Conservation (phyloP, 2,888 invertebrate genomes). For the Acleris laterana region DNA sequence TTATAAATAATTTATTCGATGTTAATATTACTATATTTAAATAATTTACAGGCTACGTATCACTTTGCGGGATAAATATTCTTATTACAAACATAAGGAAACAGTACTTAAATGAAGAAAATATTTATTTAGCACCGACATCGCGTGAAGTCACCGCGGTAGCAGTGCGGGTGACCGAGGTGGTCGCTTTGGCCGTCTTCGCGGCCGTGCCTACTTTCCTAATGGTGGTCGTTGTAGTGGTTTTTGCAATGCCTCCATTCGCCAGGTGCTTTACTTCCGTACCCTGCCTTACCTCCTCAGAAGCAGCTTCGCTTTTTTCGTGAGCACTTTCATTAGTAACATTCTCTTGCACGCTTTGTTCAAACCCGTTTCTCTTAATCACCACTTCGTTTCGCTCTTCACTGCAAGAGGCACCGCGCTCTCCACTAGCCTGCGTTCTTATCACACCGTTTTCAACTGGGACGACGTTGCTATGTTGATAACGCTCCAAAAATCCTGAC, state of each 20-base stretch:
- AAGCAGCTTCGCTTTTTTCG: constrained; percentile 63
- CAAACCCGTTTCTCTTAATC: constrained; percentile 64
- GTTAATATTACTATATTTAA: constrained; percentile 5
- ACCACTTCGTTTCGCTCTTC: constrained; percentile 62
- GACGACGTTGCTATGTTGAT: constrained; percentile 66
- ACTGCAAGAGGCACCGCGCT: constrained; percentile 57
- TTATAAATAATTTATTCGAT: background rate
- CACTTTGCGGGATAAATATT: constrained; percentile 6
- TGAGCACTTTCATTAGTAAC: constrained; percentile 65
- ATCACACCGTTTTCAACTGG: constrained; percentile 69
- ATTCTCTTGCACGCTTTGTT: constrained; percentile 64
- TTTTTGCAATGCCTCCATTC: constrained; percentile 71
- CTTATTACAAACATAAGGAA: background rate
- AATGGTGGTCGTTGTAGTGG: constrained; percentile 74
- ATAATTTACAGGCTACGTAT: constrained; percentile 22
- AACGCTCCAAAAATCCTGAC: constrained; percentile 63
- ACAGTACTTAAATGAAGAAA: background rate
- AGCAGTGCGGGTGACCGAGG: constrained; percentile 66
- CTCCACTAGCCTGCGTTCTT: constrained; percentile 62
- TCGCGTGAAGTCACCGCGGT: constrained; percentile 74
- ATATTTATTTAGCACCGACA: constrained; percentile 68
- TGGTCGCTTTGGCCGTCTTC: constrained; percentile 66
- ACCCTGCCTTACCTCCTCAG: constrained; percentile 69
- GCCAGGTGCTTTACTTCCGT: constrained; percentile 71
- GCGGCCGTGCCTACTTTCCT: constrained; percentile 71